Evolutionary conservation across 2,113 vertebrate genomes (phyloP), one percentile per base, ranked within the genome.

Genomic region (Rynchops niger): DNA sequence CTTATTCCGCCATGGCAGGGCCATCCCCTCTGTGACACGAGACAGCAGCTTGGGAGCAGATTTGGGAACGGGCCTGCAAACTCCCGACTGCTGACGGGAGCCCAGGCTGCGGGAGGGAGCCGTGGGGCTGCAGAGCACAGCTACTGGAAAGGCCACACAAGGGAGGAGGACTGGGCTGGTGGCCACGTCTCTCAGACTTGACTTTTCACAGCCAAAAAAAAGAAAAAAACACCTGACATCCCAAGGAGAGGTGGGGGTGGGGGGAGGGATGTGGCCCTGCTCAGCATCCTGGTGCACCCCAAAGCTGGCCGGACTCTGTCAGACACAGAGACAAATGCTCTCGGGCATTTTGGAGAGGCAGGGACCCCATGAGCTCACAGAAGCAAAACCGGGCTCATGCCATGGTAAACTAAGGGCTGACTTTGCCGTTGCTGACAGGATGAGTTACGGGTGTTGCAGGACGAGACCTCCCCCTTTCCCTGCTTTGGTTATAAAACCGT

Each of bases 321-420:
- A 86, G 82, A 55, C 5, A 3, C 34, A 45, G 27, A 29, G 0
- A 0, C 29, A 62, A 40, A 62, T 47, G 58, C 50, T 86, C n/a
- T 80, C 1, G 2, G 15, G 38, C 32, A 23, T 56, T 61, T 53
- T 61, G 34, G 27, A 40, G 45, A 77, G 34, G n/a, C 50, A 63
- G 14, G 27, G 32, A 76, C 29, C 21, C 62, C 0, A 0, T 11
- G 15, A 47, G 15, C 25, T 76, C 0, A 0, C 6, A 81, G 55
- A 91, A 80, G 36, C 3, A 7, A 94, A 80, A 29, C 25, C 12
- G 66, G 56, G 34, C 50, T 49, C 40, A 61, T 72, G 27, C 38
- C 45, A 17, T 0, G 7, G 74, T 27, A 88, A 53, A 53, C 29
- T 2, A 16, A 47, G 25, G 38, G 36, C 81, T 0, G 0, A 43